Conservation (phyloP, 2,113 vertebrate species). For the Larimichthys crocea region DNA sequence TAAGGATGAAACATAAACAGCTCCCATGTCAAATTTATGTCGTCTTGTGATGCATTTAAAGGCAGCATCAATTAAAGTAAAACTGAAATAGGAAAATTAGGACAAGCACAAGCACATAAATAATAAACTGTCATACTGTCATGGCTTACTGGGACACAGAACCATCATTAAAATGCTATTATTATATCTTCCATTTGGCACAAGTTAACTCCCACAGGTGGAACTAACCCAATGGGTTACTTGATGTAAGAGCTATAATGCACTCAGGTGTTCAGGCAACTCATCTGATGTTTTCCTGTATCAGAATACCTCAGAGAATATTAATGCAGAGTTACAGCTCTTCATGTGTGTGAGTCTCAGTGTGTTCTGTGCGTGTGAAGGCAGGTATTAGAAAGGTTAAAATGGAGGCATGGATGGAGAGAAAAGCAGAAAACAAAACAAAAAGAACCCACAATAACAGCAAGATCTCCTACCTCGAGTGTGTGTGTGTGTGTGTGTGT, state of each 20-base stretch:
- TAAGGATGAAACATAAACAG: too few species aligned
- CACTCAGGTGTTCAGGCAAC: neutral
- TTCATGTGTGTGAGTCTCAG: neutral
- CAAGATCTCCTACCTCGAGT: neutral
- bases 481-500: conserved; percentile 17
- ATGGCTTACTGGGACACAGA: too few species aligned
- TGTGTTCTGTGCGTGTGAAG: conserved; percentile 1
- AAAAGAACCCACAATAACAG: conserved; percentile 37
- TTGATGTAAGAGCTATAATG: neutral
- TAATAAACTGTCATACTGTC: too few species aligned
- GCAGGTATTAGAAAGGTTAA: conserved; percentile 38
- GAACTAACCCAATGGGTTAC: neutral
- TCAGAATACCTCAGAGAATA: neutral
- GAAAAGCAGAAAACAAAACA: conserved; percentile 41
- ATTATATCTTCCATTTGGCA: too few species aligned
- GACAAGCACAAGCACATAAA: too few species aligned
- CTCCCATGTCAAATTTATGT: too few species aligned
- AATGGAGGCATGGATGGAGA: conserved; percentile 18
- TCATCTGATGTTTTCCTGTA: neutral
- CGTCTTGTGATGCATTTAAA: too few species aligned
- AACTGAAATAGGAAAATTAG: too few species aligned
- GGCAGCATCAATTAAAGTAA: too few species aligned
- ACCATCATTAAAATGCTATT: too few species aligned
- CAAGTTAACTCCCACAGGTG: neutral
- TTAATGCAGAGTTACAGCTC: neutral